A percentile compares a stretch with the other conserved stretches of the same genome.
These are phyloP conservation scores for Gryllus longicercus DNA, from an alignment of 2,888 invertebrate species.

Conservation along the genomic window DNA sequence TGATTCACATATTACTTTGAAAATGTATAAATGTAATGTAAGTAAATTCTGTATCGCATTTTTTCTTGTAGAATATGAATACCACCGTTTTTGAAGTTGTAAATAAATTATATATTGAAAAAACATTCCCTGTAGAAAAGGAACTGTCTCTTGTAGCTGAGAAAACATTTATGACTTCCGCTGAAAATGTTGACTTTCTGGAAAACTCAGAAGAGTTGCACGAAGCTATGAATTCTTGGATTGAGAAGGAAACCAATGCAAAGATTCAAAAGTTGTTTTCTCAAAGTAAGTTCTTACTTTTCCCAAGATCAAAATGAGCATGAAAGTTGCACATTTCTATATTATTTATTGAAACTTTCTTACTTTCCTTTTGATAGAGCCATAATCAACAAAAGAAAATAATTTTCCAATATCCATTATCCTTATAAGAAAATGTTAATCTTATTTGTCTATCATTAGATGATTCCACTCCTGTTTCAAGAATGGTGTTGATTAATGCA, in stretches of 20 bases:
- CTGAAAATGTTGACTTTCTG: constrained; percentile 63
- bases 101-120: constrained; percentile 33
- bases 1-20: too few relatives aligned
- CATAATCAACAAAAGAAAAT: too few relatives aligned
- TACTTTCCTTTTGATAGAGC: too few relatives aligned
- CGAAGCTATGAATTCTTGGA: constrained; percentile 74
- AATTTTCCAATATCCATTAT: too few relatives aligned
- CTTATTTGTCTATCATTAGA: too few relatives aligned
- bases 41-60: too few relatives aligned
- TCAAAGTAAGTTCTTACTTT: constrained; percentile 43
- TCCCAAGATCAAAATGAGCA: too few relatives aligned
- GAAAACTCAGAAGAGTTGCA: constrained; percentile 49
- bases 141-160: constrained; percentile 48
- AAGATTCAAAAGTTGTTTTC: constrained; percentile 76
- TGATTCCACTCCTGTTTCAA: constrained; percentile 43
- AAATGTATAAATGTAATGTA: too few relatives aligned
- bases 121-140: constrained; percentile 22
- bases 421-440: too few relatives aligned
- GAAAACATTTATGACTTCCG: constrained; percentile 61
- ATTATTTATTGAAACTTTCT: too few relatives aligned
- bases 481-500: constrained; percentile 75
- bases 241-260: constrained; percentile 69
- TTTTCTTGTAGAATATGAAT: too few relatives aligned
- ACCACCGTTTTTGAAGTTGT: constrained; percentile 27
- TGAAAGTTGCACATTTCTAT: too few relatives aligned